Evolutionary conservation across 2,888 invertebrate genomes (phyloP).

Genomic region (Macropis europaea): DNA sequence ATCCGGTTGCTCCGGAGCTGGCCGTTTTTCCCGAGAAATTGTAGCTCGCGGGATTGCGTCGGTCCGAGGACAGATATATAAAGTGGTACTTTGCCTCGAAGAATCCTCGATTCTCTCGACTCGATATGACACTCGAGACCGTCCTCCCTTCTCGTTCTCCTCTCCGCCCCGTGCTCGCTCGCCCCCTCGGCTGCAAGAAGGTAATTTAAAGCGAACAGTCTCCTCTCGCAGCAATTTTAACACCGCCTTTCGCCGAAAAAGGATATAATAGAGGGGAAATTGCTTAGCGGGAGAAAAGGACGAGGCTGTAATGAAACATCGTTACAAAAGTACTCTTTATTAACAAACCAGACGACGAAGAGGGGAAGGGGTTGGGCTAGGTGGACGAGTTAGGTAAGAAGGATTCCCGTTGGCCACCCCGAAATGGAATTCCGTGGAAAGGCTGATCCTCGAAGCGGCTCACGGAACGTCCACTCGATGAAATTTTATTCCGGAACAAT

Average conservation of each 20-base stretch:
- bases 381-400: too few relatives aligned
- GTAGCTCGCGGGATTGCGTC: conserved; percentile 59
- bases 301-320: conserved; percentile 55
- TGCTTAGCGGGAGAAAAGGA: conserved; percentile 52
- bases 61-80: conserved; percentile 58
- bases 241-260: conserved; percentile 61
- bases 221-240: conserved; percentile 66
- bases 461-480: conserved; percentile 27
- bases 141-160: conserved; percentile 61
- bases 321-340: conserved; percentile 58
- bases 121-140: conserved; percentile 67
- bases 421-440: conserved; percentile 39
- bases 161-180: too few relatives aligned
- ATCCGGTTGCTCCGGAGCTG: conserved; percentile 38
- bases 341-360: conserved; percentile 29
- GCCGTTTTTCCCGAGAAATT: conserved; percentile 57
- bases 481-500: conserved; percentile 44
- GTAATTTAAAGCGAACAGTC: conserved; percentile 63
- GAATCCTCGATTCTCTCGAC: conserved; percentile 69
- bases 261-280: conserved; percentile 62
- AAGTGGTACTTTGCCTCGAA: conserved; percentile 66
- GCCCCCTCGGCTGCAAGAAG: conserved; percentile 56
- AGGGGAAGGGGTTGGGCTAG: not conserved
- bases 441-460: conserved; percentile 18
- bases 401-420: conserved; percentile 12